Evolutionary conservation across 2,113 vertebrate species (phyloP).

Genomic region (Xenus cinereus): DNA sequence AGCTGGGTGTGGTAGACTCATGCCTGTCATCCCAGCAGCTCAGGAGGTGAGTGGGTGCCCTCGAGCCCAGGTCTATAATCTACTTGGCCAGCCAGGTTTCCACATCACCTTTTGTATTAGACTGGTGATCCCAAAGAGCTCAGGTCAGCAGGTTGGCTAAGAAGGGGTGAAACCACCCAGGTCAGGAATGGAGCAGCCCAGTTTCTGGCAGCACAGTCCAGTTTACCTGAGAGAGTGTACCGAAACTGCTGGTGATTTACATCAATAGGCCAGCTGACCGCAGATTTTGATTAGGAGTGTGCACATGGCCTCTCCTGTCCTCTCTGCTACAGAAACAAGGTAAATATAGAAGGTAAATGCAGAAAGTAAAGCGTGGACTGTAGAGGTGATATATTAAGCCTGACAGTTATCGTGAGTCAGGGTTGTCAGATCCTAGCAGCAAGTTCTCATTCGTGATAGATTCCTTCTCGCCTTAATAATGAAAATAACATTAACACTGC

Average conservation of each 20-base stretch:
- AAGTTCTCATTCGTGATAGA: background rate
- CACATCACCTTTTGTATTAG: fast-evolving
- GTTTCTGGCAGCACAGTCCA: background rate
- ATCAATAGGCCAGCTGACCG: background rate
- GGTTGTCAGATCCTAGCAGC: background rate
- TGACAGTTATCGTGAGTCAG: background rate
- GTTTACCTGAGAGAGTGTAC: background rate
- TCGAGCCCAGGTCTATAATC: background rate
- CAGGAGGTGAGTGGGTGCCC: background rate
- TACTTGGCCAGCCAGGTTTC: background rate
- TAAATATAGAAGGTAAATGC: no score
- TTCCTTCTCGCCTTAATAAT: background rate
- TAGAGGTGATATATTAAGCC: background rate
- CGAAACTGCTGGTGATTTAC: background rate
- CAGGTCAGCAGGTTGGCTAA: background rate
- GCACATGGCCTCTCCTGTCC: background rate
- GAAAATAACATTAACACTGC: conserved; percentile 21
- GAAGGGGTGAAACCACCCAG: background rate
- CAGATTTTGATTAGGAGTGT: background rate
- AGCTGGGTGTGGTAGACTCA: background rate
- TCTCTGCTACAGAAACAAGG: background rate
- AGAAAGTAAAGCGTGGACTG: background rate
- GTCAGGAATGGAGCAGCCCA: background rate
- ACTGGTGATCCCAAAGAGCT: background rate
- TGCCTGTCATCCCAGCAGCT: background rate